phyloP scores from a whole-genome alignment of 1,140 invertebrate genomes.

The Apis florea region DNA sequence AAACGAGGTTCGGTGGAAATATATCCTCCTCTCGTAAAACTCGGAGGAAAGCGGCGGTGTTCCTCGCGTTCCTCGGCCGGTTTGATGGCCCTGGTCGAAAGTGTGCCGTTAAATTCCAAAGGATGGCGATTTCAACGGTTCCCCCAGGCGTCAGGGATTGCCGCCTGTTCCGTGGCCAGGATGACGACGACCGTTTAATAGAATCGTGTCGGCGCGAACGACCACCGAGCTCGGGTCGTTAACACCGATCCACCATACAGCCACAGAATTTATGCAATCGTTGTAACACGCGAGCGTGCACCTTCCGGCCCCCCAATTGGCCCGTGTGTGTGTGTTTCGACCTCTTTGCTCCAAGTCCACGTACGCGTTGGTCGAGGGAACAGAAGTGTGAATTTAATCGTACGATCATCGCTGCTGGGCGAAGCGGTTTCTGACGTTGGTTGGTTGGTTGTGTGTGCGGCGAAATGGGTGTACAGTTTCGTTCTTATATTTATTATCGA shows the following conservation, averaged over 20 bases:
- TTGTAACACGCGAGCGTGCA: conserved; percentile 24
- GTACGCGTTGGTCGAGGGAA: not conserved
- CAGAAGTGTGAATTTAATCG: conserved; percentile 6
- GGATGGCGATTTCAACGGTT: not conserved
- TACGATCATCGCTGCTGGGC: not conserved
- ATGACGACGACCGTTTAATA: conserved; percentile 32
- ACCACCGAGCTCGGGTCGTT: conserved; percentile 32
- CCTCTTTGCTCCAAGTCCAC: too few species aligned
- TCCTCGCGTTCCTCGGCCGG: not conserved
- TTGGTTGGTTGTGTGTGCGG: too few species aligned
- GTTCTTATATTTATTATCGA: too few species aligned
- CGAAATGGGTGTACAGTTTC: too few species aligned
- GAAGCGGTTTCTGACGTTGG: not conserved
- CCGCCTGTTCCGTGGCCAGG: not conserved
- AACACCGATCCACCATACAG: conserved; percentile 29
- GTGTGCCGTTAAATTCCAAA: conserved; percentile 11
- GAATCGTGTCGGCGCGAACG: conserved; percentile 24
- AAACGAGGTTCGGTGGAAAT: not conserved
- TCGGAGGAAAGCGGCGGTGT: not conserved
- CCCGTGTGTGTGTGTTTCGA: not conserved
- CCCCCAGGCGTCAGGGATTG: conserved; percentile 1
- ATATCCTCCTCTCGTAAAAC: not conserved
- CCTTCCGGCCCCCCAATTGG: conserved; percentile 25
- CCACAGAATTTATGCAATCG: conserved; percentile 38
- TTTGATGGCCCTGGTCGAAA: not conserved